Percentiles rank a stretch among this genome's conserved stretches.
phyloP scores from a whole-genome alignment of 2,797 vertebrate genomes.

The Amniataba percoides region DNA sequence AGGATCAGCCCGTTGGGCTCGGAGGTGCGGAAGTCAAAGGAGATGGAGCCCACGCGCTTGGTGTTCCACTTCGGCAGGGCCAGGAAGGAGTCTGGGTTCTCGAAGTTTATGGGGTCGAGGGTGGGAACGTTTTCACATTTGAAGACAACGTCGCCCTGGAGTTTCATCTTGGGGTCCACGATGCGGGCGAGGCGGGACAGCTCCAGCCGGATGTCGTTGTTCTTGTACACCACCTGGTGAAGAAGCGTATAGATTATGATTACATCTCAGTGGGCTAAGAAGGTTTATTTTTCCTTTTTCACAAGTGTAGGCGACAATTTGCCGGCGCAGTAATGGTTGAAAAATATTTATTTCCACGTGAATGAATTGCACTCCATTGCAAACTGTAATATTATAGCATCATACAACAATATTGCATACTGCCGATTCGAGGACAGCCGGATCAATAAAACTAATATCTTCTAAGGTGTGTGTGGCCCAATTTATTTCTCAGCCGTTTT shows the following conservation, averaged over 20 bases:
- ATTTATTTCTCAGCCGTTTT: constrained; percentile 63
- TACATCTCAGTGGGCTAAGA: not conserved
- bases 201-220: constrained; percentile 98
- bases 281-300: not conserved
- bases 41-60: constrained; percentile 97
- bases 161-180: constrained; percentile 99
- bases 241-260: not conserved
- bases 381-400: constrained; percentile 58
- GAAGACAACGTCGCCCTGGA: constrained; percentile 96
- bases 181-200: constrained; percentile 96
- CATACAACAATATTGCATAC: constrained; percentile 48
- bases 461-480: constrained; percentile 38
- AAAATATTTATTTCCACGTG: constrained; percentile 37
- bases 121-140: constrained; percentile 98
- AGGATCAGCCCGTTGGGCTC: constrained; percentile 97
- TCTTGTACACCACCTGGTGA: constrained; percentile 97
- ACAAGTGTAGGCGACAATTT: not conserved
- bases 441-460: constrained; percentile 75
- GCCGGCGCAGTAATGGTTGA: not conserved
- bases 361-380: constrained; percentile 47
- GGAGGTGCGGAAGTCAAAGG: constrained; percentile 97
- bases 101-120: constrained; percentile 96
- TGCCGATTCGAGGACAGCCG: constrained; percentile 41
- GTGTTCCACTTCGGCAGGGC: constrained; percentile 99
- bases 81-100: constrained; percentile 95